Conservation (phyloP, 2,113 vertebrate genomes). For the Leptobrachium leishanense region DNA sequence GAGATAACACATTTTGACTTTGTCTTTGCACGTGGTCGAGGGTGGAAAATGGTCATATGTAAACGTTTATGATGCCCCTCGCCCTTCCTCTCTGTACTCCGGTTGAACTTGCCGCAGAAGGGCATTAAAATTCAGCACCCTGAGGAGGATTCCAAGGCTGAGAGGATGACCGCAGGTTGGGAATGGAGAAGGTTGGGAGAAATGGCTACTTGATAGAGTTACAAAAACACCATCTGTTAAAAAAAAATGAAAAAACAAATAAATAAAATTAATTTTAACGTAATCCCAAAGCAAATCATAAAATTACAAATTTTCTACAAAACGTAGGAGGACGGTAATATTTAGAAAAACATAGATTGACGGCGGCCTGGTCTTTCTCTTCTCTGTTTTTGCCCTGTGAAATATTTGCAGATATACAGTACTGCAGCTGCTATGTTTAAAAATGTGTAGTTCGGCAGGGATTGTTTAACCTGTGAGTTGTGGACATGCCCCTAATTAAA, state of each 20-base stretch:
- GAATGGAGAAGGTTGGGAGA: conserved; percentile 9
- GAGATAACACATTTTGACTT: not conserved
- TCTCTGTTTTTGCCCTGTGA: too few species aligned
- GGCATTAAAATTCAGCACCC: not conserved
- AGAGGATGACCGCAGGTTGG: conserved; percentile 1
- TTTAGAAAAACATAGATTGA: too few species aligned
- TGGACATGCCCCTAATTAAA: too few species aligned
- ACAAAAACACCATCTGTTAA: conserved; percentile 26
- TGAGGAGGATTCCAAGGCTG: conserved; percentile 10
- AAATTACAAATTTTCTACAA: too few species aligned
- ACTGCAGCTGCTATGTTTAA: too few species aligned
- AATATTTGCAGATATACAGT: too few species aligned
- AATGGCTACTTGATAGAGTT: not conserved
- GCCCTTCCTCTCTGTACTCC: not conserved
- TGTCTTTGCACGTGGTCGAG: not conserved
- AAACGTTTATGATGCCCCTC: not conserved
- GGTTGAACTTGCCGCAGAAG: not conserved
- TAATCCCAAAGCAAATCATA: too few species aligned
- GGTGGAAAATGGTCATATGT: conserved; percentile 1
- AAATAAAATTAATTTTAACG: not conserved
- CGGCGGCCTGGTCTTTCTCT: too few species aligned
- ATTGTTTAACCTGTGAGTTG: too few species aligned
- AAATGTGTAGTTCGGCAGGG: too few species aligned
- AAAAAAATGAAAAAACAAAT: not conserved
- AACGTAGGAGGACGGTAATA: too few species aligned